phyloP scores from a whole-genome alignment of 2,797 vertebrate species.

The Tokudaia tokunoshimensis region DNA sequence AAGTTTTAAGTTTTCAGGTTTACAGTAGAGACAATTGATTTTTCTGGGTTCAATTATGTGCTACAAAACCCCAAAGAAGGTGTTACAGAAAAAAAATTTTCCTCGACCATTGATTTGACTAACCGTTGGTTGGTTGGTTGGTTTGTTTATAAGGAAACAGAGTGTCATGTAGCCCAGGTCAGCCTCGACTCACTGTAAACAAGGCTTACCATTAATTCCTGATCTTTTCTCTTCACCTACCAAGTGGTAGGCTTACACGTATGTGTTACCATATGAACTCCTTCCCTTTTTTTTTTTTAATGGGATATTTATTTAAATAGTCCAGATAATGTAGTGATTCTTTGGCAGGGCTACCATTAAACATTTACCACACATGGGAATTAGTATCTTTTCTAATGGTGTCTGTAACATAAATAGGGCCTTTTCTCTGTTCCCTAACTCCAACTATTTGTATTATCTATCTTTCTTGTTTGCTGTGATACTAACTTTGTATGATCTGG shows the following conservation, averaged over 20 bases:
- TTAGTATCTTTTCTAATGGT: neutral
- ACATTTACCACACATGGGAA: neutral
- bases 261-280: neutral
- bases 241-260: neutral
- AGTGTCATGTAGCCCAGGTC: neutral
- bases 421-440: conserved; percentile 53
- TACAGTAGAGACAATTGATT: conserved; percentile 7
- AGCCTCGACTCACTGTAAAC: neutral
- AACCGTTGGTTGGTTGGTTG: conserved; percentile 7
- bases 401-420: neutral
- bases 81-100: neutral
- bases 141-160: neutral
- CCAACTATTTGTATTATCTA: conserved; percentile 23
- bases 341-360: conserved; percentile 2
- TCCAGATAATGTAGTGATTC: conserved; percentile 23
- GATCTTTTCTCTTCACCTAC: neutral
- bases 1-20: conserved; percentile 57
- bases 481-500: neutral
- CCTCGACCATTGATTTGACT: neutral
- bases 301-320: conserved; percentile 54
- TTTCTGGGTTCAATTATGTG: conserved; percentile 39
- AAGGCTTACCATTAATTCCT: neutral
- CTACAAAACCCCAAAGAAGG: neutral
- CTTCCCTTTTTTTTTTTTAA: neutral
- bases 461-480: conserved; percentile 3